Conservation (phyloP, 2,797 vertebrate species). For the Catostomus latipinnis region DNA sequence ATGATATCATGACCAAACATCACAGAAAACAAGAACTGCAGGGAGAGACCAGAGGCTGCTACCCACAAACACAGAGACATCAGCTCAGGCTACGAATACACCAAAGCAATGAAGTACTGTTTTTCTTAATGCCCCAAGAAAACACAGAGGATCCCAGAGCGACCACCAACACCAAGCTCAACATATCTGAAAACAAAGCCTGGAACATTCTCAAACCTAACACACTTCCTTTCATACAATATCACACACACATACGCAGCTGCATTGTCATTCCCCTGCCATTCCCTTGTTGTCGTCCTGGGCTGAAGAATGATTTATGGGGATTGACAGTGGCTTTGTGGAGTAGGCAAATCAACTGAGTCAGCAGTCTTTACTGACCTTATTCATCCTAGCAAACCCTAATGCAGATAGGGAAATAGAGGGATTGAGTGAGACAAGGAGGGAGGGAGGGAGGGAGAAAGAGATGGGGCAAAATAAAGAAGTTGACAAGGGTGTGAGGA, state of each 20-base stretch:
- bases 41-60: not conserved
- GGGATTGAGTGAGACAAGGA: constrained; percentile 34
- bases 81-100: not conserved
- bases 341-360: constrained; percentile 50
- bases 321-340: constrained; percentile 54
- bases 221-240: not conserved
- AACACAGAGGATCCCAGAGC: constrained; percentile 18
- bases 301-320: constrained; percentile 52
- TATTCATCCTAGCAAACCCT: constrained; percentile 32
- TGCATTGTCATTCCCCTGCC: constrained; percentile 48
- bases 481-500: constrained; percentile 44
- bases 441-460: not conserved
- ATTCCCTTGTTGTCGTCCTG: constrained; percentile 24
- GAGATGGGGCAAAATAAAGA: constrained; percentile 24
- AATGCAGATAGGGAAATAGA: constrained; percentile 19
- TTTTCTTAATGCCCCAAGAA: not conserved
- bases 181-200: not conserved
- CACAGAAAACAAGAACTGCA: not conserved
- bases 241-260: constrained; percentile 49
- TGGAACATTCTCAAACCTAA: not conserved
- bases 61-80: constrained; percentile 2
- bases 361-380: constrained; percentile 48
- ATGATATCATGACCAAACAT: constrained; percentile 16
- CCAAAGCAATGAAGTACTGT: not conserved
- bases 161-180: not conserved